Evolutionary conservation across 2,113 vertebrate genomes (phyloP).

Genomic region (Halichoerus grypus): DNA sequence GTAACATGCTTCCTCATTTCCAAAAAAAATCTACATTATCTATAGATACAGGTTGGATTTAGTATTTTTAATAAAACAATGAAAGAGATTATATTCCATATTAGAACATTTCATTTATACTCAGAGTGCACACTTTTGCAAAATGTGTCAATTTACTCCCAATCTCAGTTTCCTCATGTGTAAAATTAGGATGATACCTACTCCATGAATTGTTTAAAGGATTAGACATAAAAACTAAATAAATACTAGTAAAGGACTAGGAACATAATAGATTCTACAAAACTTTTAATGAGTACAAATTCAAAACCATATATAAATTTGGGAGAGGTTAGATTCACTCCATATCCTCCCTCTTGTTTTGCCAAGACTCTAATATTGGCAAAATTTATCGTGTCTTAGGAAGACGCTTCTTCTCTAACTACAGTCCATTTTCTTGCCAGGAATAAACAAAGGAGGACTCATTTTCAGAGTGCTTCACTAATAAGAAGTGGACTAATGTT

Average conservation of each 20-base stretch:
- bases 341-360: not conserved
- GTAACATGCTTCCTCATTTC: not conserved
- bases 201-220: not conserved
- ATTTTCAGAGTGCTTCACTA: not conserved
- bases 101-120: not conserved
- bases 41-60: not conserved
- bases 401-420: not conserved
- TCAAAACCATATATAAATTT: not conserved
- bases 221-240: slow-evolving; percentile 30
- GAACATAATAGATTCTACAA: not conserved
- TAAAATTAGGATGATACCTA: not conserved
- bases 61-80: not conserved
- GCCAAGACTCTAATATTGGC: not conserved
- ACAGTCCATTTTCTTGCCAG: not conserved
- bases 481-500: not conserved
- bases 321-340: not conserved
- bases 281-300: not conserved
- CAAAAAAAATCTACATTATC: not conserved
- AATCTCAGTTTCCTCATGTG: not conserved
- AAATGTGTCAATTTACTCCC: not conserved
- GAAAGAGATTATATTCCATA: not conserved
- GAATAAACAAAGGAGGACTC: not conserved
- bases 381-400: not conserved
- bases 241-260: not conserved
- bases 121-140: slow-evolving; percentile 7